Evolutionary conservation across 1,140 invertebrate species (phyloP).

Genomic region (Thalassaphorura encarpata): DNA sequence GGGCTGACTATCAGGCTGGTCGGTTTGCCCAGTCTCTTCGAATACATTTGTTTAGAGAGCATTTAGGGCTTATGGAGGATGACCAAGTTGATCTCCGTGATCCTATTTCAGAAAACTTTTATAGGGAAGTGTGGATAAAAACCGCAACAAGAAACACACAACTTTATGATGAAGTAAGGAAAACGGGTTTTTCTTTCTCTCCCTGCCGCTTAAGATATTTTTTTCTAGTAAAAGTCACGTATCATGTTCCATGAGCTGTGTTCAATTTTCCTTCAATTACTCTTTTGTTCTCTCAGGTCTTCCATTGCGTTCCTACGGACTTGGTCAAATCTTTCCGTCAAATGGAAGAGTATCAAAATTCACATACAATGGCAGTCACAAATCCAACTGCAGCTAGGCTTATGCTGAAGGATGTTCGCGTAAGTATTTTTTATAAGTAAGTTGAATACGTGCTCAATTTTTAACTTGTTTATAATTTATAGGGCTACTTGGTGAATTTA

Average conservation of each 20-base stretch:
- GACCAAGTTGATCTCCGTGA: slow-evolving; percentile 49
- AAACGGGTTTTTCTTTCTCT: slow-evolving; percentile 4
- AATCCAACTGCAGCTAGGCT: slow-evolving; percentile 58
- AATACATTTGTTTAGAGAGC: slow-evolving; percentile 79
- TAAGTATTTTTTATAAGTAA: slow-evolving; percentile 32
- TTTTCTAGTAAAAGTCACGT: background rate
- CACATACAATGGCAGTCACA: slow-evolving; percentile 49
- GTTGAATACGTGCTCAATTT: background rate
- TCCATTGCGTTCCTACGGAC: slow-evolving; percentile 74
- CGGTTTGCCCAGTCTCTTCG: slow-evolving; percentile 73
- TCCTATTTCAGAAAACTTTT: slow-evolving; percentile 64
- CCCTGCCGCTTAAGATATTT: background rate
- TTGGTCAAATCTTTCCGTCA: slow-evolving; percentile 59
- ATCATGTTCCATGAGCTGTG: no score
- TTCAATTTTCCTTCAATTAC: background rate
- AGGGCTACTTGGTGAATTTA: slow-evolving; percentile 76
- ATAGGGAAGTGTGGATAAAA: slow-evolving; percentile 64
- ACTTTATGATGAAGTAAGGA: slow-evolving; percentile 68
- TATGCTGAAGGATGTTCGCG: slow-evolving; percentile 59
- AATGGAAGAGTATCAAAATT: slow-evolving; percentile 60
- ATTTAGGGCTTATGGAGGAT: slow-evolving; percentile 54
- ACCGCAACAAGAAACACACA: slow-evolving; percentile 69
- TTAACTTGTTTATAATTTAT: slow-evolving; percentile 31
- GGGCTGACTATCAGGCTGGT: slow-evolving; percentile 63
- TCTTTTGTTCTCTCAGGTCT: slow-evolving; percentile 44